Evolutionary conservation across 2,113 vertebrate genomes (phyloP), one percentile per base, ranked within the genome.

Genomic region (Brachyhypopomus gauderio): DNA sequence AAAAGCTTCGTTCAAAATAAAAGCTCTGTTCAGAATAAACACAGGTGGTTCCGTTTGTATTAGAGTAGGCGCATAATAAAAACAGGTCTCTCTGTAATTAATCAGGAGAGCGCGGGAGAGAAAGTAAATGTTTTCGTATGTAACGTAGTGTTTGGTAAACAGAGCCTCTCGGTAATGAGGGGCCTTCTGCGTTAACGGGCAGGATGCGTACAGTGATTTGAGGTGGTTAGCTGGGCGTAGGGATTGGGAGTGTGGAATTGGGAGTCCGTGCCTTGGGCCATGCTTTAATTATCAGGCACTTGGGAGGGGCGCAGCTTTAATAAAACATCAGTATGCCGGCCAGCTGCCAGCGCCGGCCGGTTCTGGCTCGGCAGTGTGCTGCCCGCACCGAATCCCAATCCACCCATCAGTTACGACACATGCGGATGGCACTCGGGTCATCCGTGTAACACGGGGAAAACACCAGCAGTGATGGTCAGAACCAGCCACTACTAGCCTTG

Each of bases 251-350:
- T 58, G 20, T 19, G 38, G 59, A 85, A 85, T 85, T 85, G 81
- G 60, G 48, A 59, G 69, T 71, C 56, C 22, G 69, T 71, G 81
- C 77, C 78, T 72, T 78, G 36, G 83, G 78, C 78, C 78, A 82
- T 78, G 81, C 64, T 75, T 79, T 87, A 84, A 84, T 87, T 85
- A 85, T 81, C 71, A 85, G 78, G 52, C 82, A 25, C 77, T 56
- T 70, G 79, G 82, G 84, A 84, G 77, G 59, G 58, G 67, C 36
- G 22, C 72, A 17, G 78, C 73, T 34, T 82, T 87, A 87, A 87
- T 87, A 85, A 87, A 84, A 58, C 79, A 87, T 87, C 79, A 86
- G 86, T 81, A 84, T 87, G 72, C 82, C 58, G 66, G 82, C 72
- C 71, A 82, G 76, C 79, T 75, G 78, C 64, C 67, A 80, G 67